Evolutionary conservation across 2,113 vertebrate genomes (phyloP), one percentile per base, ranked within the genome.

Genomic region (Macquaria australasica): DNA sequence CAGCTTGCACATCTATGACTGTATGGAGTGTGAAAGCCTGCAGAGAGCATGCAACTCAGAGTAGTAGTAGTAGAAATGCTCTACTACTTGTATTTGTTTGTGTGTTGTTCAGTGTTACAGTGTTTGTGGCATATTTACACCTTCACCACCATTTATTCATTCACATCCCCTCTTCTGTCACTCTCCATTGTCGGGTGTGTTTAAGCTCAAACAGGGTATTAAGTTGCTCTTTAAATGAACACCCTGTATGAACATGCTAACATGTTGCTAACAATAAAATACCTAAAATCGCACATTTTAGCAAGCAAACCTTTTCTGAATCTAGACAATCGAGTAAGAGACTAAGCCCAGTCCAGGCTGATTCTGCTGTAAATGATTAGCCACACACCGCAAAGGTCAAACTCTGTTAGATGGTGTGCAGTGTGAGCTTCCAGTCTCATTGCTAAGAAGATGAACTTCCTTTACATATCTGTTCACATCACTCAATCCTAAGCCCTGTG

Each of bases 381-480:
- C 51, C n/a, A 15, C 45, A 41, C 31, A 34, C 21, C 12, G 67
- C 41, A 78, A 86, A 80, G 79, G 77, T 82, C 72, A 85, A 1
- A 67, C 58, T 82, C 4, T 83, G 53, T 82, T 66, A 81, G 77
- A 80, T 2, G 18, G 56, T 64, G 51, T 77, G 59, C 45, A 37
- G 55, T 8, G 31, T 64, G 71, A 69, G 53, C 78, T 51, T 77
- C 39, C 41, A 41, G 59, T 88, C 77, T 88, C 51, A 55, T 80
- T 45, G 39, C 58, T 82, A 73, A 88, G 80, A 80, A 79, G 84
- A 91, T 90, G 37, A 86, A 79, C 63, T 82, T 81, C 28, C 21
- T 83, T 34, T 34, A 4, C 37, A 82, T 84, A 86, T 90, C 84
- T 83, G 21, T 73, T 82, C 79, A 86, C 70, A 90, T 93, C 79